Evolutionary conservation across 2,113 vertebrate species (phyloP).

Genomic region (Prunella himalayana): DNA sequence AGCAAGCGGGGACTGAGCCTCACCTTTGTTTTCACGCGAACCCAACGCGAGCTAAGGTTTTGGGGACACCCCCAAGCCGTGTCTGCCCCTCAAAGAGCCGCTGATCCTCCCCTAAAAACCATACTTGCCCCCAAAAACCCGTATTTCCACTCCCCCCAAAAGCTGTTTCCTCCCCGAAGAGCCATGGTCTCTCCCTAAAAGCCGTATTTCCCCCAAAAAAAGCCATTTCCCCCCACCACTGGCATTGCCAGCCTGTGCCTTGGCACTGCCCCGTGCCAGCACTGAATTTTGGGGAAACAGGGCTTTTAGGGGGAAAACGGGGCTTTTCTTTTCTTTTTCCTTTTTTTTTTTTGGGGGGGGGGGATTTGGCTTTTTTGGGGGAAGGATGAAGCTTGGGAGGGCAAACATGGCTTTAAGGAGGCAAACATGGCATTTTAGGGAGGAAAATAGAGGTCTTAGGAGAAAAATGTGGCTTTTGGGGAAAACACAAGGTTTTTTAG

Average conservation of each 20-base stretch:
- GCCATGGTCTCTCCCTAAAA: not conserved
- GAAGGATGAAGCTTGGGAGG: not conserved
- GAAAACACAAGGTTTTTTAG: not conserved
- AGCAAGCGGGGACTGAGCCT: not conserved
- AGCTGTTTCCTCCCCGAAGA: not conserved
- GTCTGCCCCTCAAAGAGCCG: fast-evolving
- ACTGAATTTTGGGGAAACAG: not conserved
- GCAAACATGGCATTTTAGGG: not conserved
- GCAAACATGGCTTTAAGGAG: not conserved
- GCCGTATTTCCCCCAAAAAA: not conserved
- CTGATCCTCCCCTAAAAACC: not conserved
- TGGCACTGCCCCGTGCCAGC: not conserved
- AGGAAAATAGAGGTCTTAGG: not conserved
- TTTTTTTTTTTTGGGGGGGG: too few species aligned
- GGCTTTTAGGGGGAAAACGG: fast-evolving
- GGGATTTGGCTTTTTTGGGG: not conserved
- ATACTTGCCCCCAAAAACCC: fast-evolving
- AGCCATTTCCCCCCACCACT: fast-evolving
- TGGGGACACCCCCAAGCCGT: not conserved
- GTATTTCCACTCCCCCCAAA: fast-evolving
- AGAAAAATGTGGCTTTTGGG: fast-evolving
- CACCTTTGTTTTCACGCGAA: not conserved
- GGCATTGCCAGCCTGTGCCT: not conserved
- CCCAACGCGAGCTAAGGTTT: fast-evolving
- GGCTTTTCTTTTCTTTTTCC: fast-evolving